phyloP scores from a whole-genome alignment of 2,113 vertebrate species.

The Rhabdornis inornatus region DNA sequence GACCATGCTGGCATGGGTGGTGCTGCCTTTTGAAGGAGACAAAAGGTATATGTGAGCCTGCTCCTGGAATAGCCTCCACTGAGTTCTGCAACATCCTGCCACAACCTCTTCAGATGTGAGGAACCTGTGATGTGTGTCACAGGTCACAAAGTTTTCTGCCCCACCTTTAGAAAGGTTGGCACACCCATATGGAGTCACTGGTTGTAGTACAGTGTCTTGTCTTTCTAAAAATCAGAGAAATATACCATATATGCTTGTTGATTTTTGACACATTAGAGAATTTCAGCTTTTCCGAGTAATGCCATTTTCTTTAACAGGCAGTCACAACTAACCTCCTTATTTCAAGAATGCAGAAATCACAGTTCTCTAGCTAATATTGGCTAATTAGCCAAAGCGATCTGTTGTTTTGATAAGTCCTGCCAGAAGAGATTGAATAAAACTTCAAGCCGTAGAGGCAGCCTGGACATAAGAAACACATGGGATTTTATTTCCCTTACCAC shows the following conservation, averaged over 20 bases:
- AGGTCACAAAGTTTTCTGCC: background rate
- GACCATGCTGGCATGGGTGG: accelerated
- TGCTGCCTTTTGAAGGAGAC: background rate
- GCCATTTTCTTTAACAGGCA: background rate
- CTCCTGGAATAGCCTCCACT: background rate
- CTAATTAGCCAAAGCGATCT: background rate
- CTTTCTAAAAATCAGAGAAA: background rate
- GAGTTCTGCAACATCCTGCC: background rate
- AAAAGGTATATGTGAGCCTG: background rate
- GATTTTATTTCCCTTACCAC: slow-evolving; percentile 6
- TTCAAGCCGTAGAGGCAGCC: background rate
- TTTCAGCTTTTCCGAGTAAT: background rate
- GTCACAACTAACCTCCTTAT: background rate
- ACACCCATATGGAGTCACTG: accelerated
- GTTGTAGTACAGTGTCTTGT: background rate
- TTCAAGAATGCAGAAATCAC: background rate
- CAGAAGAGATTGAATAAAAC: background rate
- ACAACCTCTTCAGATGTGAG: background rate
- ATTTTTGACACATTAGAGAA: background rate
- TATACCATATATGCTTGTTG: background rate
- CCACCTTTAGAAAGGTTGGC: background rate
- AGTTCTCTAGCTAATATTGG: background rate
- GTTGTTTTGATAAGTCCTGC: slow-evolving; percentile 33
- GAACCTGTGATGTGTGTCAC: accelerated
- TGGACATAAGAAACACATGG: slow-evolving; percentile 2